These are phyloP conservation scores for Chitala chitala DNA, from an alignment of 2,113 vertebrate species.

Conservation along the genomic window DNA sequence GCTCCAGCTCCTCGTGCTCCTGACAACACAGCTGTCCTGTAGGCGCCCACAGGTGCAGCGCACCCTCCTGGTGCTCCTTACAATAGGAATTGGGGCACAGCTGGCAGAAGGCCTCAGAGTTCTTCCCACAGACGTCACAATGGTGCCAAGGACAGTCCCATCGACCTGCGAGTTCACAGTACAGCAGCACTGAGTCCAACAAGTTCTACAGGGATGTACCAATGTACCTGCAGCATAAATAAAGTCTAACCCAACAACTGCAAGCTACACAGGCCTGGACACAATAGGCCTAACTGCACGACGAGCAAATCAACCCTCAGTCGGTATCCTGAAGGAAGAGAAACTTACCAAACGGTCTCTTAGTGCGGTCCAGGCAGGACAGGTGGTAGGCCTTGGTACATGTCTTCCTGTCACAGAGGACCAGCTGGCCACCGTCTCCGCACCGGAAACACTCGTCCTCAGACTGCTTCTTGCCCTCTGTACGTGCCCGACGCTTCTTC, in stretches of 20 bases:
- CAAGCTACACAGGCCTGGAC: too few species aligned
- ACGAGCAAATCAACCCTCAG: too few species aligned
- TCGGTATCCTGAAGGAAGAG: not conserved
- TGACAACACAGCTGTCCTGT: slow-evolving; percentile 77
- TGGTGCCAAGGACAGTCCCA: slow-evolving; percentile 99
- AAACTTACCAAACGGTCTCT: slow-evolving; percentile 88
- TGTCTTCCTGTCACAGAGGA: slow-evolving; percentile 83
- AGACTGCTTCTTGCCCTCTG: slow-evolving; percentile 73
- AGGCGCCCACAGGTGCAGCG: slow-evolving; percentile 58
- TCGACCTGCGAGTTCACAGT: slow-evolving; percentile 66
- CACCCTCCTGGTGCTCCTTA: slow-evolving; percentile 83
- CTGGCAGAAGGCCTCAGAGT: slow-evolving; percentile 84
- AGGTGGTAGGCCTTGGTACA: slow-evolving; percentile 97
- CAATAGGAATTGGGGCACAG: slow-evolving; percentile 97
- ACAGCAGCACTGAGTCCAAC: not conserved
- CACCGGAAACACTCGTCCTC: slow-evolving; percentile 98
- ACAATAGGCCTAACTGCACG: too few species aligned
- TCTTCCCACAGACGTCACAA: slow-evolving; percentile 92
- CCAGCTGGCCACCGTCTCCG: slow-evolving; percentile 86
- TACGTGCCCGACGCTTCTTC: slow-evolving; percentile 56
- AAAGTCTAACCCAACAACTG: too few species aligned
- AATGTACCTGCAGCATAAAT: too few species aligned
- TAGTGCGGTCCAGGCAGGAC: slow-evolving; percentile 84
- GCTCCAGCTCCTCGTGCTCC: slow-evolving; percentile 78
- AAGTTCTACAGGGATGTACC: too few species aligned